Evolutionary conservation across 2,888 invertebrate species (phyloP), one percentile per base, ranked within the genome.

Genomic region (Caenorhabditis angaria): DNA sequence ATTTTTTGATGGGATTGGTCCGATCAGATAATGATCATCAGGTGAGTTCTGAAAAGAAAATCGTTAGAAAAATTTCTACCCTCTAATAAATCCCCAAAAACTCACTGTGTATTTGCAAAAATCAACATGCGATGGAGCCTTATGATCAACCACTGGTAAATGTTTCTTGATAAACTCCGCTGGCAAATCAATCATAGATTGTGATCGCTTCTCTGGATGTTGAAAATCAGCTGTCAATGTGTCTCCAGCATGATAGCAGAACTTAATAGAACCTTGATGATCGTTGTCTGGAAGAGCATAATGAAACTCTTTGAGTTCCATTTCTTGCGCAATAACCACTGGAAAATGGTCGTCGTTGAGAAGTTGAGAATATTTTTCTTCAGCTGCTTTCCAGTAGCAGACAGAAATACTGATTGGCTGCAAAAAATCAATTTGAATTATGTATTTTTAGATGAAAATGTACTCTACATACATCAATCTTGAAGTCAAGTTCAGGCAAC

Each of bases 61-160:
- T 22, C 27, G 35, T 56, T 18, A 20, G 47, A 48, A 55, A 54
- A 59, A 50, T n/a, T 18, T 32, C 3, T 8, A 32, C 5, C 32
- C 18, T 41, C 41, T 18, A 41, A n/a, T n/a, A n/a, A 12, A 4
- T 50, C 28, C n/a, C n/a, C n/a, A n/a, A 12, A 48, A 27, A 61
- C 65, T 51, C 29, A 81, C 81, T n/a, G 81, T 81, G 51, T 81
- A 81, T 35, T 77, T 81, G 69, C 81, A 81, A 22, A 62, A 64
- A 61, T 79, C 75, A 20, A 79, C 65, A 29, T n/a, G 56, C 1
- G 59, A 58, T 24, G 79, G 77, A 22, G 55, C 63, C 1, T 48
- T 24, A 22, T 60, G 61, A 61, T 78, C 76, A 27, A 78, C 50
- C 18, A 74, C 53, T 47, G 76, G 76, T 54, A 78, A 61, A 56